phyloP scores from a whole-genome alignment of 2,888 invertebrate species.

The Pterostichus niger region DNA sequence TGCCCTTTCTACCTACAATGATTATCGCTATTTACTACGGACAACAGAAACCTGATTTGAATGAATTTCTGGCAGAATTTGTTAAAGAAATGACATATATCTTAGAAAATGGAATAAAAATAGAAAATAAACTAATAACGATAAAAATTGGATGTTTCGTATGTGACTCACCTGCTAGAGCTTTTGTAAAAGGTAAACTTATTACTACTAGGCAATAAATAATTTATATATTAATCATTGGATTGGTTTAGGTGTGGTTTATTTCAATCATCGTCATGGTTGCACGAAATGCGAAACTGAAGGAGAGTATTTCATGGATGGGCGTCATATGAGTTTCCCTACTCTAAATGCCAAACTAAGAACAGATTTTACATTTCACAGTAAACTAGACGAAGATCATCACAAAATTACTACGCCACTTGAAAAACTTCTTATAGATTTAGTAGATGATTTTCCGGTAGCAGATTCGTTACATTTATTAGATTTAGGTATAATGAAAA shows the following conservation, averaged over 20 bases:
- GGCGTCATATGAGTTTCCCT: no score
- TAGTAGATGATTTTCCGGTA: slow-evolving; percentile 68
- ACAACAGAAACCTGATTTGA: background rate
- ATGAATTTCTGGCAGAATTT: background rate
- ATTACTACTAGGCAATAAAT: no score
- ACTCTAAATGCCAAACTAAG: slow-evolving; percentile 9
- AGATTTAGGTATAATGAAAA: slow-evolving; percentile 68
- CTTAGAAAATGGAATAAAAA: background rate
- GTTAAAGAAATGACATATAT: background rate
- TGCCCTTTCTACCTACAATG: background rate
- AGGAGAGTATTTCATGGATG: slow-evolving; percentile 2
- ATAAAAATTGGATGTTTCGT: slow-evolving; percentile 1
- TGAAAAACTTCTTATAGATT: slow-evolving; percentile 67
- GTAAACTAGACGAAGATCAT: slow-evolving; percentile 54
- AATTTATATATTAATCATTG: background rate
- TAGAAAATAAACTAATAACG: background rate
- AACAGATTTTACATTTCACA: slow-evolving; percentile 43
- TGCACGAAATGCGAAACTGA: background rate
- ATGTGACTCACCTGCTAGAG: slow-evolving; percentile 7
- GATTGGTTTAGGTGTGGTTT: background rate
- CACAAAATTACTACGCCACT: slow-evolving; percentile 52
- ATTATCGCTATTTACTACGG: slow-evolving; percentile 7
- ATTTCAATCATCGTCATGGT: slow-evolving; percentile 13
- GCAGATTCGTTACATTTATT: slow-evolving; percentile 68
- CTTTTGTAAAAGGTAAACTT: slow-evolving; percentile 4